Evolutionary conservation across 1,140 invertebrate genomes (phyloP).

Genomic region (Paramacrobiotus metropolitanus): DNA sequence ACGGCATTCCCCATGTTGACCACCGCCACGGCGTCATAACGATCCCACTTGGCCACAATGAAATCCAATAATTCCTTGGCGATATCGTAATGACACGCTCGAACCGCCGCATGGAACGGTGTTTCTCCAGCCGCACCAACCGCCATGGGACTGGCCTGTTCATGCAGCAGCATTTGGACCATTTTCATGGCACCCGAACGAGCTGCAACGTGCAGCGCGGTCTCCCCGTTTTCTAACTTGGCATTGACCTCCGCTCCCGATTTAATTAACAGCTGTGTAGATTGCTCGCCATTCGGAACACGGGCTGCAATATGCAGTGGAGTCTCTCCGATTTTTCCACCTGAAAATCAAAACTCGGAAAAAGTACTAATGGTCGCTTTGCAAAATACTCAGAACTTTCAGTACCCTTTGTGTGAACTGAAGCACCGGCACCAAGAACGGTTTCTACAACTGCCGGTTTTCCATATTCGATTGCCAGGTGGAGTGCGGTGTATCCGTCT

Average conservation of each 20-base stretch:
- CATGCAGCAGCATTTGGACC: slow-evolving; percentile 22
- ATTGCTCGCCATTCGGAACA: slow-evolving; percentile 74
- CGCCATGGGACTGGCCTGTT: slow-evolving; percentile 23
- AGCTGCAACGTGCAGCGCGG: slow-evolving; percentile 27
- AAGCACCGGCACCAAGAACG: slow-evolving; percentile 76
- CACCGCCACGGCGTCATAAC: neutral
- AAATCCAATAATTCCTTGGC: slow-evolving; percentile 13
- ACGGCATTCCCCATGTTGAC: neutral
- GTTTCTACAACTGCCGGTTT: slow-evolving; percentile 90
- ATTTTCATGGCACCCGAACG: slow-evolving; percentile 23
- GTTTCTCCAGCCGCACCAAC: slow-evolving; percentile 12
- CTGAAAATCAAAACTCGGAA: slow-evolving; percentile 17
- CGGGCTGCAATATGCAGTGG: slow-evolving; percentile 82
- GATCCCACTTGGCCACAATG: neutral
- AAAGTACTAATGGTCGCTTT: neutral
- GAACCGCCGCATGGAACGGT: slow-evolving; percentile 14
- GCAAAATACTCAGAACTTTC: slow-evolving; percentile 1
- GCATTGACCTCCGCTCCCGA: slow-evolving; percentile 83
- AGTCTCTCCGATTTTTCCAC: slow-evolving; percentile 55
- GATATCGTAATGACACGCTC: slow-evolving; percentile 20
- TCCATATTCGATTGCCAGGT: slow-evolving; percentile 87
- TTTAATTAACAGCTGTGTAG: slow-evolving; percentile 87
- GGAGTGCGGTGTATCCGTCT: slow-evolving; percentile 33
- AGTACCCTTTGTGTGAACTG: slow-evolving; percentile 71
- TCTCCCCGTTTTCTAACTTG: slow-evolving; percentile 27